A percentile compares a stretch with the other conserved stretches of the same genome.
phyloP scores from a whole-genome alignment of 2,888 invertebrate species.

The Cephus pygmeus region DNA sequence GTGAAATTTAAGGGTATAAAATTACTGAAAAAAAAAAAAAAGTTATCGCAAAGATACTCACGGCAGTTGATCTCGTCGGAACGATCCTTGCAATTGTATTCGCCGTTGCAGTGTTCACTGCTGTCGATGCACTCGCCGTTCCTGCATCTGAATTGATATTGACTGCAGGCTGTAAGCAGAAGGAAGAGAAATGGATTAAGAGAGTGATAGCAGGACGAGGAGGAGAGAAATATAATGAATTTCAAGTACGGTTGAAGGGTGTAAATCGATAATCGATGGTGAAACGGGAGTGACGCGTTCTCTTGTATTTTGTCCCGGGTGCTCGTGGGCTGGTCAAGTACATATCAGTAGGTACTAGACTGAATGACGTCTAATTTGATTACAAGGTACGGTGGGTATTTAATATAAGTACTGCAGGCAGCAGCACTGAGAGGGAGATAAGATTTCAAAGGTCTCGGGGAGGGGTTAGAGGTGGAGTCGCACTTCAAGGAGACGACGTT shows the following conservation, averaged over 20 bases:
- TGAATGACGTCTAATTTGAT: conserved; percentile 38
- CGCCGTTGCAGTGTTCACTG: conserved; percentile 69
- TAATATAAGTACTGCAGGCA: conserved; percentile 50
- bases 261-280: neutral
- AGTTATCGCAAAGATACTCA: conserved; percentile 49
- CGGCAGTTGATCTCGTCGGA: conserved; percentile 77
- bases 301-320: neutral
- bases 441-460: neutral
- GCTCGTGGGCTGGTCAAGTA: neutral
- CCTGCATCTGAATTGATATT: conserved; percentile 72
- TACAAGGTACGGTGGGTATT: conserved; percentile 35
- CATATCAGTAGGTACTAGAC: conserved; percentile 15
- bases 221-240: neutral
- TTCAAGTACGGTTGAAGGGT: neutral
- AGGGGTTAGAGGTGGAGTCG: neutral
- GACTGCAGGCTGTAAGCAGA: conserved; percentile 67
- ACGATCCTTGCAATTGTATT: conserved; percentile 70
- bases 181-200: neutral
- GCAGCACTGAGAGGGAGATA: neutral
- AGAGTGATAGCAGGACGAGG: neutral
- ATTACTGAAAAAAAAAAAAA: neutral
- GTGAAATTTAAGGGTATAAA: neutral
- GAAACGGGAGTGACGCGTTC: neutral
- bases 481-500: neutral
- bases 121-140: conserved; percentile 72